Evolutionary conservation across 2,797 vertebrate species (phyloP).

Genomic region (Avahi laniger): DNA sequence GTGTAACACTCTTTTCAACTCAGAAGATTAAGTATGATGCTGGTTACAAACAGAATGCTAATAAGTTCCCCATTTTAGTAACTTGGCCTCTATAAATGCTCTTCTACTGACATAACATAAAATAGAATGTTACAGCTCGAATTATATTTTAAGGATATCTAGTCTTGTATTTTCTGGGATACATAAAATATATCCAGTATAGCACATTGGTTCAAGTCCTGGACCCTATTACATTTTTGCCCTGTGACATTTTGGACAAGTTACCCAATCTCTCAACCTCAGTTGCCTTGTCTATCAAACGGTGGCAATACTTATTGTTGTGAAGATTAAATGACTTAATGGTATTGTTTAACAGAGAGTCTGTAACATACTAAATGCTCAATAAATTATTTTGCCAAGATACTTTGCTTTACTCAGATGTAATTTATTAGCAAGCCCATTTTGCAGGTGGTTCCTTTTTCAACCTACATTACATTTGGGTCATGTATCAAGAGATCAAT

Average conservation of each 20-base stretch:
- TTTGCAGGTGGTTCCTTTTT: slow-evolving; percentile 22
- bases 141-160: slow-evolving; percentile 2
- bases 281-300: not conserved
- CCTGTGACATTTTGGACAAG: not conserved
- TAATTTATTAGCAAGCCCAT: slow-evolving; percentile 16
- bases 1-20: slow-evolving; percentile 6
- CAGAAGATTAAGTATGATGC: not conserved
- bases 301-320: not conserved
- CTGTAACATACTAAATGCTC: not conserved
- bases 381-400: not conserved
- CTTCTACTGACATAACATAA: not conserved
- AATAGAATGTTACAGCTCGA: not conserved
- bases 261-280: slow-evolving; percentile 16
- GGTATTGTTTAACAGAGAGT: not conserved
- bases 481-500: not conserved
- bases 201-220: not conserved
- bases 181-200: not conserved
- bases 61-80: slow-evolving; percentile 16
- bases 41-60: not conserved
- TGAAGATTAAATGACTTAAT: slow-evolving; percentile 17
- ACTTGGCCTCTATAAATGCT: not conserved
- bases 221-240: not conserved
- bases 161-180: not conserved
- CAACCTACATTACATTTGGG: not conserved
- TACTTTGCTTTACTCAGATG: not conserved